phyloP scores from a whole-genome alignment of 1,140 invertebrate genomes.

The Arctopsyche grandis region DNA sequence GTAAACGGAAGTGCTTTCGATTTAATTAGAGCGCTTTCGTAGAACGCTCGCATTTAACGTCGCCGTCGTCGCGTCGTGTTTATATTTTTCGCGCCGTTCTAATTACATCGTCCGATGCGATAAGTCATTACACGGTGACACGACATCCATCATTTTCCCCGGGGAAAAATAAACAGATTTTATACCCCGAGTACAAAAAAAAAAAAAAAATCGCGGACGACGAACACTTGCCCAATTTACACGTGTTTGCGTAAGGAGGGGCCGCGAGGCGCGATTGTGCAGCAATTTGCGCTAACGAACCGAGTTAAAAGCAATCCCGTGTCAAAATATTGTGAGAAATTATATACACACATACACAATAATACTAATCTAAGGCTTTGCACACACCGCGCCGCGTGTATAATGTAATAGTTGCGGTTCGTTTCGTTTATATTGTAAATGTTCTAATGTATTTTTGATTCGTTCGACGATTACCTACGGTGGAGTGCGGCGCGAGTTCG shows the following conservation, averaged over 20 bases:
- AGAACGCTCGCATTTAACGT: too few species aligned
- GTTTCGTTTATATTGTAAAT: neutral
- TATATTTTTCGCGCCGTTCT: constrained; percentile 46
- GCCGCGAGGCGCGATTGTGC: constrained; percentile 38
- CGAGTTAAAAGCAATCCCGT: constrained; percentile 46
- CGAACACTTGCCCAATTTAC: constrained; percentile 30
- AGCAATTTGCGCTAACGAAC: constrained; percentile 48
- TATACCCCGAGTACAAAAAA: constrained; percentile 32
- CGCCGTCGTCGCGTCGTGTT: constrained; percentile 26
- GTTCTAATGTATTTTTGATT: constrained; percentile 29
- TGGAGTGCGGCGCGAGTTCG: too few species aligned
- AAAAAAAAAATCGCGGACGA: too few species aligned
- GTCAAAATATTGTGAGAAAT: constrained; percentile 53
- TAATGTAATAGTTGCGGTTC: neutral
- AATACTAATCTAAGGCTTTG: too few species aligned
- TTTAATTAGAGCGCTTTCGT: too few species aligned
- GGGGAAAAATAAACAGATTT: constrained; percentile 52
- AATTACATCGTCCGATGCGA: constrained; percentile 49
- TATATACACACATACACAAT: neutral
- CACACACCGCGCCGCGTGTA: too few species aligned
- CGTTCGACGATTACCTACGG: neutral
- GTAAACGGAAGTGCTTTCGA: too few species aligned
- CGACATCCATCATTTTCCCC: constrained; percentile 50
- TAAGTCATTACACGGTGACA: constrained; percentile 45
- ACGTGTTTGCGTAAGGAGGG: constrained; percentile 41